A percentile compares a stretch with the other conserved stretches of the same genome.
Conservation (phyloP, 2,797 vertebrate species). For the Sebastes variabilis region DNA sequence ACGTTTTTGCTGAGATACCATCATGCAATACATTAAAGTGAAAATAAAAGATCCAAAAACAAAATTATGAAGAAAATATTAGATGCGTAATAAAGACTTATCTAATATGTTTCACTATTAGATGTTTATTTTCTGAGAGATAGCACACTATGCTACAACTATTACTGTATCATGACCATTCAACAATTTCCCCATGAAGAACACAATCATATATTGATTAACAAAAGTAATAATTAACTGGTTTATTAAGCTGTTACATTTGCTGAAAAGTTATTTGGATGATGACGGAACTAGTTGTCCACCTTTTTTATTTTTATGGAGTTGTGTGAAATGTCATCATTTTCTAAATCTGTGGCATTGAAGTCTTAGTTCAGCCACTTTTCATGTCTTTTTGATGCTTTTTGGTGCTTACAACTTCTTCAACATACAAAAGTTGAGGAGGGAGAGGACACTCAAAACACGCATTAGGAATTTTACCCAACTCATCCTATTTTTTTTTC, state of each 20-base stretch:
- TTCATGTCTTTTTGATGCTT: not conserved
- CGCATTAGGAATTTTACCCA: not conserved
- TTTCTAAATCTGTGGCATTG: not conserved
- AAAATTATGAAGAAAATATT: not conserved
- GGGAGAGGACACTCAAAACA: conserved; percentile 28
- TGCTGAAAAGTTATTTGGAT: not conserved
- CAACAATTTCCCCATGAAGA: not conserved
- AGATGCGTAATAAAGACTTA: too few relatives aligned
- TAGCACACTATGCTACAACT: not conserved
- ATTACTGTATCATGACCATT: not conserved
- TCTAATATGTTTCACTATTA: not conserved
- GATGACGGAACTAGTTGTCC: not conserved
- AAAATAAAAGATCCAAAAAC: not conserved
- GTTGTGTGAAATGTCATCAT: not conserved
- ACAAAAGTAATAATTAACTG: not conserved
- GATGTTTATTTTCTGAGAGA: not conserved
- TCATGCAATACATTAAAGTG: not conserved
- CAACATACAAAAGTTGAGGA: not conserved
- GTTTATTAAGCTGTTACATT: not conserved
- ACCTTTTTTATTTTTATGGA: not conserved
- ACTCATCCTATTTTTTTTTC: too few relatives aligned
- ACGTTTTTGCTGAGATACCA: not conserved
- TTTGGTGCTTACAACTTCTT: not conserved
- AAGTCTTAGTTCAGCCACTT: not conserved
- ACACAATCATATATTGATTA: not conserved